Base-by-base conservation (phyloP, 2,888 invertebrate species). In the Polietes domitor region DNA sequence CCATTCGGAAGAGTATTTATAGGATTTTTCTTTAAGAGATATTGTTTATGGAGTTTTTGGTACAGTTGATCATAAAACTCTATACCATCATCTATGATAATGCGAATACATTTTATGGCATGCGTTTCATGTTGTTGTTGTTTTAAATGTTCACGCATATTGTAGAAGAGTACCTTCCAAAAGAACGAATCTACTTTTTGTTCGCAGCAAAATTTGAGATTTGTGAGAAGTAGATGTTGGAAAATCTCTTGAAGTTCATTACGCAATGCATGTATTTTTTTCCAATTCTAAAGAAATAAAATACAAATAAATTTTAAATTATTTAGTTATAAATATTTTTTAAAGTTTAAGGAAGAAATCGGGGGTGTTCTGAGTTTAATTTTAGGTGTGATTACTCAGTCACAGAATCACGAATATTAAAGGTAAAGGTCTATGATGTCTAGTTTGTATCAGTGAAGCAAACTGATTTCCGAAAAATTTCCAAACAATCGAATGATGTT, bases 141-240 rank as follows among this genome's bases (percentile, higher is more conserved):
- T 86, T 97, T 94, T 87, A 97, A 93, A 87, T 95, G 93, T 92
- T 98, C 98, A 86, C 98, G 97, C 85, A 97, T 95, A 90, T 96
- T 96, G 90, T 98, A 96, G 91, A 96, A 98, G 3, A 97, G 93
- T 83, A 97, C 94, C 92, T 97, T 98, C 98, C 98, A 98, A 91
- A 98, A 95, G 89, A 96, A 95, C 88, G 96, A 96, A 89, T 98
- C 98, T 9, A 97, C 95, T 90, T 97, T 97, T 89, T 97, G 96
- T 55, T 95, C 94, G 90, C 97, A 96, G 87, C 97, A 96, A 91
- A 97, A 97, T 91, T 97, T 97, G 80, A 98, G 94, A 92, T 98
- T 97, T 58, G 95, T 94, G 89, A 95, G 93, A 12, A 97, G 92
- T 10, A 97, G 93, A 86, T 93, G 94, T 86, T 94, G 93, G 65